phyloP scores from a whole-genome alignment of 1,140 invertebrate species.

The Drosophila sechellia region DNA sequence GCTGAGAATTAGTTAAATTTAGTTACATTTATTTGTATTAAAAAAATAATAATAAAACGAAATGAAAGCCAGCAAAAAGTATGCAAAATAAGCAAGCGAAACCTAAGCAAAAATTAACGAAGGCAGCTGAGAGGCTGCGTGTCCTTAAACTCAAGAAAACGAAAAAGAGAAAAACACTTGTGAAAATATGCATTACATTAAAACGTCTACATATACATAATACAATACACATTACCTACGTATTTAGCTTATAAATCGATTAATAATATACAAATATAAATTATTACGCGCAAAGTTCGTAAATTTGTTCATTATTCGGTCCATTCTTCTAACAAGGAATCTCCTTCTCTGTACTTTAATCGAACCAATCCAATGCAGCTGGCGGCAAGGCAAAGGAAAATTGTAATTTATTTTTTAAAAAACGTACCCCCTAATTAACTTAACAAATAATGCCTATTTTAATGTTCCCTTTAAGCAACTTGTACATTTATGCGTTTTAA shows the following conservation, averaged over 20 bases:
- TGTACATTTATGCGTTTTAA: conserved; percentile 66
- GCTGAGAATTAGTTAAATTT: conserved; percentile 75
- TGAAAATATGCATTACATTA: conserved; percentile 78
- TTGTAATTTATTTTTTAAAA: conserved; percentile 62
- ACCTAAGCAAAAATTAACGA: conserved; percentile 25
- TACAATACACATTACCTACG: conserved; percentile 47
- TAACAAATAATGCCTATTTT: conserved; percentile 50
- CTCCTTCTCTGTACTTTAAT: conserved; percentile 44
- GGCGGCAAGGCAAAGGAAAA: conserved; percentile 37
- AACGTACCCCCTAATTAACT: conserved; percentile 46
- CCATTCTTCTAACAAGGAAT: conserved; percentile 43
- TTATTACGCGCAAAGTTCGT: conserved; percentile 63
- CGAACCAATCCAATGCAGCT: conserved; percentile 28
- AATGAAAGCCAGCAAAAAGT: conserved; percentile 24
- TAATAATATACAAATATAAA: conserved; percentile 65
- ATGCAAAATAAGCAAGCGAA: conserved; percentile 17
- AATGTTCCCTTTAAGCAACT: conserved; percentile 42
- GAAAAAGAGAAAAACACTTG: conserved; percentile 56
- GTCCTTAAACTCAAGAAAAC: conserved; percentile 54
- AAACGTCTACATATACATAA: conserved; percentile 53
- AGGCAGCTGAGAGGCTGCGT: conserved; percentile 33
- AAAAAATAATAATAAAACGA: conserved; percentile 65
- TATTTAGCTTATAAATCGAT: conserved; percentile 70
- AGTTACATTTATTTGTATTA: conserved; percentile 76
- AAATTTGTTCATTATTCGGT: conserved; percentile 42